Evolutionary conservation across 2,797 vertebrate genomes (phyloP), one percentile per base, ranked within the genome.

Genomic region (Semotilus atromaculatus): DNA sequence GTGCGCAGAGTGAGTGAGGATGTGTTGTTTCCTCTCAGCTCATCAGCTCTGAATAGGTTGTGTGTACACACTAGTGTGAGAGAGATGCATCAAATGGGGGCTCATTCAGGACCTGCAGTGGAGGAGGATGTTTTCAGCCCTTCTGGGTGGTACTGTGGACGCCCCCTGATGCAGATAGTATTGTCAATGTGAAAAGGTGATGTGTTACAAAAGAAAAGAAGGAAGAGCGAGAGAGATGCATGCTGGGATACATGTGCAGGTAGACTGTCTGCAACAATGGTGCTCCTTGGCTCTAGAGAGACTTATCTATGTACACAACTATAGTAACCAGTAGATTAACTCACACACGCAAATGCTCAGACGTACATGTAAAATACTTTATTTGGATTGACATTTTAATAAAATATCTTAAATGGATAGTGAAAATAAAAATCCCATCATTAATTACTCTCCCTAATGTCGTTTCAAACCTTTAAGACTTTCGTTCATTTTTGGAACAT

Each of bases 21-120:
- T 72, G 85, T 80, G 67, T 81, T 68, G 79, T 70, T 85, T 83
- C 81, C 82, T 86, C 85, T 79, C 40, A 64, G 70, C 81, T 71
- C 80, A 45, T 55, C 72, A 26, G 77, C 43, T 70, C 75, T 89
- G 85, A 90, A 91, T 66, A 81, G 85, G 86, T 73, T 84, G 76
- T 89, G 84, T 89, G 89, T 83, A 80, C 84, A 87, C 74, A 89
- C 73, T 60, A 81, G 83, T 86, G 79, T 82, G 72, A 78, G 83
- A 80, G 38, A 83, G 26, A 84, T 82, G 89, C 86, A 91, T 90
- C 89, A 58, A 67, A 92, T 92, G 89, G 73, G 89, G 92, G 91
- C 73, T 75, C 83, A 91, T 91, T 93, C 88, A 88, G 77, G 85
- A 88, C 14, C 40, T 89, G 86, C 82, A 73, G 75, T 86, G 87